Evolutionary conservation across 1,140 invertebrate species (phyloP), one percentile per base, ranked within the genome.

Genomic region (Aphelinus atriplicis): DNA sequence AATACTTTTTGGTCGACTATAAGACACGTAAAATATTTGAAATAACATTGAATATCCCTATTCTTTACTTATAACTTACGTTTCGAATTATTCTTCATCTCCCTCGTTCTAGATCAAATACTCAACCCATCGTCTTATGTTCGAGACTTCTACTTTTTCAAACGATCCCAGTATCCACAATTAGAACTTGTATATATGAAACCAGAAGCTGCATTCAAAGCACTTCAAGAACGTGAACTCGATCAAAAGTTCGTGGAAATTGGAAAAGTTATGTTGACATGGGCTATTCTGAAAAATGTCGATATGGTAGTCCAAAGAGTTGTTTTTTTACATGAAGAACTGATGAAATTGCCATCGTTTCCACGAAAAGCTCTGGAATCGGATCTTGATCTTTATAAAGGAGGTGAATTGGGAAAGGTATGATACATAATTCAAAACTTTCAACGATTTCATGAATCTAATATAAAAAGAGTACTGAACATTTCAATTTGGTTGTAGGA

Each of bases 61-160:
- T 2, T 48, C 73, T 42, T 63, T 58, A 70, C 74, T 76, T 73
- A 63, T 57, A 48, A 57, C 48, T 55, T 55, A 61, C 9, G 63
- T 51, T 65, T 58, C 48, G 7, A 62, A 62, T 65, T 65, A 10
- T 47, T 45, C 61, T n/a, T 7, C 61, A 26, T 51, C 45, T n/a
- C 6, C 63, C 48, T 69, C 1, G 46, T 53, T 53, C 9, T 56
- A 97, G 96, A 95, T 89, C 95, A 97, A 91, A 97, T 98, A 78
- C 95, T 97, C 80, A 98, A 98, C 87, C 93, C 96, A 0, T 94
- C 95, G 73, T 94, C 95, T 43, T 99, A 97, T 85, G 97, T 99
- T 0, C 89, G 98, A 64, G 98, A 99, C 83, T 96, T 97, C 85
- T 99, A 99, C 86, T 99, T 99, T 87, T 99, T 99, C 88, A 98